Conservation (phyloP, 2,113 vertebrate species). For the Tringa solitaria region DNA sequence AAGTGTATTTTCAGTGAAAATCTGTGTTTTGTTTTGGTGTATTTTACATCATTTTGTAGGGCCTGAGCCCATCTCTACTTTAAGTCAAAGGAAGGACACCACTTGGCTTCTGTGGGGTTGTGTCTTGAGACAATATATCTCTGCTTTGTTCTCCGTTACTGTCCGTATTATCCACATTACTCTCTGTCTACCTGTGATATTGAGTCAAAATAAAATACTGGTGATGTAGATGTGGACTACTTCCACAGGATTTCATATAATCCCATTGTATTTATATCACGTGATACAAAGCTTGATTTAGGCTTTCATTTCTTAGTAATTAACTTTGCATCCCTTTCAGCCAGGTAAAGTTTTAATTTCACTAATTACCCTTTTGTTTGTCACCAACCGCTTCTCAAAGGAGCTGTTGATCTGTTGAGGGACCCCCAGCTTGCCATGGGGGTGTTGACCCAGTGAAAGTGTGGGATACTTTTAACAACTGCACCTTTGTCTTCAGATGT, state of each 20-base stretch:
- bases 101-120: neutral
- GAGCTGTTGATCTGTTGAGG: neutral
- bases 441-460: neutral
- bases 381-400: neutral
- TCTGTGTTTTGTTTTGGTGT: neutral
- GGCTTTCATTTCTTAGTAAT: neutral
- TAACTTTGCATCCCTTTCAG: neutral
- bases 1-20: neutral
- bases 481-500: neutral
- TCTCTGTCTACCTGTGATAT: rapidly evolving
- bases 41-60: neutral
- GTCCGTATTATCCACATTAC: too few relatives aligned
- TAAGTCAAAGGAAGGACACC: neutral
- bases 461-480: neutral
- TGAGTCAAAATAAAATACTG: neutral
- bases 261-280: neutral
- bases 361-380: neutral
- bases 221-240: neutral
- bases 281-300: neutral
- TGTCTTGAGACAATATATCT: neutral
- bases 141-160: neutral
- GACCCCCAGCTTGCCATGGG: neutral
- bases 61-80: neutral
- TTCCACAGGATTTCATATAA: neutral
- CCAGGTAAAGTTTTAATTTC: neutral